Evolutionary conservation across 2,113 vertebrate genomes (phyloP).

Genomic region (Oryzias javanicus): DNA sequence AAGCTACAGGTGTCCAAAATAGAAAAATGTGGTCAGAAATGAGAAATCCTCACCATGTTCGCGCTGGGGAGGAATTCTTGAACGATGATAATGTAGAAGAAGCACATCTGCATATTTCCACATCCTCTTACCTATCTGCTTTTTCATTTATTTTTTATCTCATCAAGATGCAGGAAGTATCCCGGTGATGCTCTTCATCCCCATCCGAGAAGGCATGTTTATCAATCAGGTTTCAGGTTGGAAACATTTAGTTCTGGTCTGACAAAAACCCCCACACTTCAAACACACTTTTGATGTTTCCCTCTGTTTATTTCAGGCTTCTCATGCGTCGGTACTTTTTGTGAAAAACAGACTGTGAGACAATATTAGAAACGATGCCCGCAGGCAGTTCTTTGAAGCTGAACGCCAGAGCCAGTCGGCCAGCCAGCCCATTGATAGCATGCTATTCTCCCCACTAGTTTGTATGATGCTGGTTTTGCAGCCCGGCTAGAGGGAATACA

Average conservation of each 20-base stretch:
- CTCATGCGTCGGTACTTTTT: slow-evolving; percentile 72
- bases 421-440: slow-evolving; percentile 62
- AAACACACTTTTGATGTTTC: slow-evolving; percentile 76
- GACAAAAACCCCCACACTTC: slow-evolving; percentile 58
- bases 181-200: slow-evolving; percentile 8
- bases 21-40: no score
- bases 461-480: slow-evolving; percentile 56
- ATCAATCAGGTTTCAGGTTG: slow-evolving; percentile 67
- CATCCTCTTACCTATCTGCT: background rate
- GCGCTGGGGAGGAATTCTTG: no score
- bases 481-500: slow-evolving; percentile 60
- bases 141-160: slow-evolving; percentile 10
- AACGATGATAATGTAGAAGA: background rate
- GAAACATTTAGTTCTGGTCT: slow-evolving; percentile 69
- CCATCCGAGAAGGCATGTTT: slow-evolving; percentile 15
- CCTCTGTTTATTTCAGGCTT: slow-evolving; percentile 67
- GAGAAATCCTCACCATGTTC: no score
- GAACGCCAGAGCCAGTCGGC: slow-evolving; percentile 66
- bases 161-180: slow-evolving; percentile 3
- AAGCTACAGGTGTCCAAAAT: no score
- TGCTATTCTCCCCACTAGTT: slow-evolving; percentile 59
- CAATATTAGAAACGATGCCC: slow-evolving; percentile 77
- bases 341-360: slow-evolving; percentile 75
- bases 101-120: slow-evolving; percentile 1
- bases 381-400: slow-evolving; percentile 75